phyloP scores from a whole-genome alignment of 2,113 vertebrate genomes.

The Hyaena hyaena region DNA sequence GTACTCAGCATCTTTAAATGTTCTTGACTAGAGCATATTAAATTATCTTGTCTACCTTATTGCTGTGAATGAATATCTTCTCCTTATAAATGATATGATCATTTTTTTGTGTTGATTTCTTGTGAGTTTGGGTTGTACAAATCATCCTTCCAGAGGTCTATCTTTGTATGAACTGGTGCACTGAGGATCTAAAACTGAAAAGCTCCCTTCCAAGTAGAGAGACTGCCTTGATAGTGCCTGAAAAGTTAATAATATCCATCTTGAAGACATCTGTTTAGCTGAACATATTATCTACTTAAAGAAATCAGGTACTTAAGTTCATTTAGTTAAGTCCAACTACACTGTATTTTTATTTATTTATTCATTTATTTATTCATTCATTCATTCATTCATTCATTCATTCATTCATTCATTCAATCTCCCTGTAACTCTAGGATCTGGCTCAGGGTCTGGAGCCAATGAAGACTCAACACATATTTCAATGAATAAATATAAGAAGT shows the following conservation, averaged over 20 bases:
- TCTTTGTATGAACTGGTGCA: background rate
- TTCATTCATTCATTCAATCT: background rate
- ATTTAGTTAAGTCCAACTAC: background rate
- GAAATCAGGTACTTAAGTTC: background rate
- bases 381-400: background rate
- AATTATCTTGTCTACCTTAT: background rate
- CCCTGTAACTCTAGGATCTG: background rate
- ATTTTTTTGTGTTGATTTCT: background rate
- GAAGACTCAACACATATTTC: background rate
- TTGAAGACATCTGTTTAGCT: background rate
- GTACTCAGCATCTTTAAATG: background rate
- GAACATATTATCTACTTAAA: background rate
- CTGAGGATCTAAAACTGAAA: background rate
- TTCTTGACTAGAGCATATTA: background rate
- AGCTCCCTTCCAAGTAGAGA: background rate
- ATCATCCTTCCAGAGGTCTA: background rate
- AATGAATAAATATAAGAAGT: background rate
- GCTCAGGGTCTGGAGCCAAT: background rate
- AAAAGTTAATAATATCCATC: background rate
- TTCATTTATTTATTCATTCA: background rate
- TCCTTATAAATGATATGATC: background rate
- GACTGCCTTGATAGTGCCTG: background rate
- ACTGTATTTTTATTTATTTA: background rate
- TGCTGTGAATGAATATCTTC: background rate
- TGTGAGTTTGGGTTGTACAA: background rate